These are phyloP conservation scores for Ginglymostoma cirratum DNA, from an alignment of 2,113 vertebrate genomes.

Conservation along the genomic window DNA sequence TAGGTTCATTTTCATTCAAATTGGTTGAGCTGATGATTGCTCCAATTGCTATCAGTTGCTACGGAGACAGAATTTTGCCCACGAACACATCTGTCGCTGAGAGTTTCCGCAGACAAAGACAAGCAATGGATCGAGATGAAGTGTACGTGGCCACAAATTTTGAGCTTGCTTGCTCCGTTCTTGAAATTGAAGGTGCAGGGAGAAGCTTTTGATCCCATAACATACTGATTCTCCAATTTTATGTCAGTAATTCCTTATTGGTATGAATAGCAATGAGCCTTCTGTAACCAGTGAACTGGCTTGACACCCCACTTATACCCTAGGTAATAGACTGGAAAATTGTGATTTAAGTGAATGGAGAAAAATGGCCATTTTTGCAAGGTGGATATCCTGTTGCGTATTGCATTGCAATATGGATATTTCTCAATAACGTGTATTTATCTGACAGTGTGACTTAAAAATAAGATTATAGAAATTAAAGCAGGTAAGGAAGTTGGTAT, in stretches of 20 bases:
- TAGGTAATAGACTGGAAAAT: conserved; percentile 4
- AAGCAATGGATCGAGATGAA: not conserved
- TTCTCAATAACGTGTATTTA: not conserved
- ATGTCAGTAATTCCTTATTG: not conserved
- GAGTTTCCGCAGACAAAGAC: not conserved
- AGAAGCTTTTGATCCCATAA: not conserved
- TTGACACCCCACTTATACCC: not conserved
- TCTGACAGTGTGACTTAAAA: conserved; percentile 14
- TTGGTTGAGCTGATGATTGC: conserved; percentile 5
- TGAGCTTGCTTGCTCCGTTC: not conserved
- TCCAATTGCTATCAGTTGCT: conserved; percentile 35
- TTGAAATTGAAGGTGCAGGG: not conserved
- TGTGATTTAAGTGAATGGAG: not conserved
- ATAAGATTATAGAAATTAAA: not conserved
- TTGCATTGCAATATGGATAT: not conserved
- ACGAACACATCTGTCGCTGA: conserved; percentile 20
- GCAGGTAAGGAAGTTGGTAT: not conserved
- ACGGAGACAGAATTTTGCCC: conserved; percentile 34
- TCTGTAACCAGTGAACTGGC: not conserved
- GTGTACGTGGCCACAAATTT: not conserved
- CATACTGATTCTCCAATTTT: not conserved
- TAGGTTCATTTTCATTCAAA: conserved; percentile 12
- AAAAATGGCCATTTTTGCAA: not conserved
- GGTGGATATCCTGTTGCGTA: not conserved
- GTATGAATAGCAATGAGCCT: not conserved